Base-by-base conservation (phyloP, 1,140 invertebrate genomes). In the Copidosoma floridanum region DNA sequence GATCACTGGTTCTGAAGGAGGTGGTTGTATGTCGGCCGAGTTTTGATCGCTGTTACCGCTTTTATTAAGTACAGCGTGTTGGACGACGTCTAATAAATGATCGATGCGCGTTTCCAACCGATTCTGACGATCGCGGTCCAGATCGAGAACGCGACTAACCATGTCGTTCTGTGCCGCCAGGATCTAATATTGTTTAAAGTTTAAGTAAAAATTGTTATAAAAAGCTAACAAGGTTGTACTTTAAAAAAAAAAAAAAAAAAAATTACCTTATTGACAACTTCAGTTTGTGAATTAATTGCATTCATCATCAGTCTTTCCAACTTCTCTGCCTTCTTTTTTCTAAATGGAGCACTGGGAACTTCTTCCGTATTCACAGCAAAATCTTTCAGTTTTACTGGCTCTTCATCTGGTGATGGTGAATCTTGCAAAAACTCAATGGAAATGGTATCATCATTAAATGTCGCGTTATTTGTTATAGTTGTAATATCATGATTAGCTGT, bases 281-380 rank as follows among this genome's bases (percentile, higher is more conserved):
- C 79, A 51, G 70, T 80, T 52, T 81, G 79, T 18, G 77, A 80
- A 66, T 71, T 79, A 24, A 81, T 79, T 2, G 79, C 79, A 62
- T 61, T 76, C 11, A 80, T 27, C 60, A 81, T 71, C 8, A 81
- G 57, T 18, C 76, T 73, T 52, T 81, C 79, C 12, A 81, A 26
- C 52, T 81, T 81, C 18, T 80, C 75, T 4, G 68, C 73, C 50
- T 77, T 81, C 50, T 81, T 81, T 29, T 76, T 78, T 18, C 79
- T 69, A 10, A 78, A 58, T 23, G 79, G 79, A 2, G 60, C 76
- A 59, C 71, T 65, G 0, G 79, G 75, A 3, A 71, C 41, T n/a
- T 64, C 47, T 10, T 79, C 75, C 0, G 72, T 74, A 65, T 79
- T 77, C 2, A 74, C 69, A 5, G 71, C 71, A 41, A 69, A 72